Conservation (phyloP, 2,888 invertebrate genomes). For the Nemotelus pantherinus region DNA sequence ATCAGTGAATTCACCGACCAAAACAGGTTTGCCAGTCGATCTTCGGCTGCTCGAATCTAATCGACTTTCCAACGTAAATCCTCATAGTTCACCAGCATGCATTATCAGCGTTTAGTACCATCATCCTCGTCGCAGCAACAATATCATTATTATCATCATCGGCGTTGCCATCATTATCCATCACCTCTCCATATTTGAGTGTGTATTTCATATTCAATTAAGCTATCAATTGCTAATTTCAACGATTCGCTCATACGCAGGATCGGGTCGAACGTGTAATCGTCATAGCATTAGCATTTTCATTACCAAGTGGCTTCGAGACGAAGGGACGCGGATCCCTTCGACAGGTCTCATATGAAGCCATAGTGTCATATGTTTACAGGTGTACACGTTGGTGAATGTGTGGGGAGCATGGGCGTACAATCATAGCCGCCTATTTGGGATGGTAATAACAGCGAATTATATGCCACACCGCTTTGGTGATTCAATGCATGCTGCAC, state of each 20-base stretch:
- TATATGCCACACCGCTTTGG: conserved; percentile 22
- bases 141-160: conserved; percentile 47
- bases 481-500: conserved; percentile 13
- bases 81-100: conserved; percentile 19
- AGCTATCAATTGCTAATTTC: conserved; percentile 42
- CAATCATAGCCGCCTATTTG: conserved; percentile 39
- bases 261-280: conserved; percentile 31
- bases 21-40: conserved; percentile 1
- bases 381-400: background rate
- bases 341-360: background rate
- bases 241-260: conserved; percentile 20
- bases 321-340: background rate
- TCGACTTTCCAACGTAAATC: conserved; percentile 13
- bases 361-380: background rate
- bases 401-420: conserved; percentile 1
- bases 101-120: background rate
- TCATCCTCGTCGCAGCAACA: background rate
- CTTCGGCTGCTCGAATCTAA: conserved; percentile 12
- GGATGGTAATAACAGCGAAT: conserved; percentile 38
- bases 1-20: conserved; percentile 12
- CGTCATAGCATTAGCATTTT: conserved; percentile 41
- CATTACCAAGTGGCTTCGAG: conserved; percentile 29
- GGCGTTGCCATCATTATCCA: conserved; percentile 47
- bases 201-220: conserved; percentile 43
- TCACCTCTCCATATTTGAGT: conserved; percentile 18